Evolutionary conservation across 2,888 invertebrate species (phyloP), one percentile per base, ranked within the genome.

Genomic region (Pseudeuparius sepicola): DNA sequence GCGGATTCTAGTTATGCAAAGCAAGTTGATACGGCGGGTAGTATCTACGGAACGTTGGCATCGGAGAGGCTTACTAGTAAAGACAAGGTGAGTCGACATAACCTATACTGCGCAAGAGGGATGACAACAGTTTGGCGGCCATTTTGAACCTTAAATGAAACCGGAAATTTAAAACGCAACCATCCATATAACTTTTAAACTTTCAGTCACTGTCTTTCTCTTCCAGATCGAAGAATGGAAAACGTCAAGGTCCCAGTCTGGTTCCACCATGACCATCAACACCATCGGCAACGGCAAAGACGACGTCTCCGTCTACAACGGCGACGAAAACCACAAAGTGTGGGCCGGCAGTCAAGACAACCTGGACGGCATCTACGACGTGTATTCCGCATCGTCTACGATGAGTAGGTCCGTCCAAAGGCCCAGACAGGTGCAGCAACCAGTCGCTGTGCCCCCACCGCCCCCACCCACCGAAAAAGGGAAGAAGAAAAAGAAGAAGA

Each of bases 1-100:
- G 93, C 93, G 1, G 94, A 94, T 62, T 89, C 88, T 50, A 89
- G 88, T 46, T 92, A 92, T 60, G 92, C 87, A 27, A 82, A 83
- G 52, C 82, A 85, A 46, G 67, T 85, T 49, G 79, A 80, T 55
- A 74, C 74, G 6, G 77, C 60, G 29, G 63, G 59, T 30, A 60
- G 60, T 45, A 55, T 62, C 33, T 60, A 59, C 50, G 55, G 61
- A 36, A 55, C 63, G 31, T 41, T 63, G 14, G 59, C 59, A 4
- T 57, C 59, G 2, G 61, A 61, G 41, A 48, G 59, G 34, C 48
- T 56, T 17, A 50, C 56, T 15, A 60, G 53, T 31, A 61, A 61
- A 49, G 61, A 63, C 33, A 62, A 61, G 51, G 62, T 60, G 48
- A 45, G 34, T 31, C 28, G 10, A 9, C 7, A 10, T 7, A 10